Percentiles rank a stretch among this genome's conserved stretches.
phyloP scores from a whole-genome alignment of 2,888 invertebrate genomes.

The Oconnorella tubifera region DNA sequence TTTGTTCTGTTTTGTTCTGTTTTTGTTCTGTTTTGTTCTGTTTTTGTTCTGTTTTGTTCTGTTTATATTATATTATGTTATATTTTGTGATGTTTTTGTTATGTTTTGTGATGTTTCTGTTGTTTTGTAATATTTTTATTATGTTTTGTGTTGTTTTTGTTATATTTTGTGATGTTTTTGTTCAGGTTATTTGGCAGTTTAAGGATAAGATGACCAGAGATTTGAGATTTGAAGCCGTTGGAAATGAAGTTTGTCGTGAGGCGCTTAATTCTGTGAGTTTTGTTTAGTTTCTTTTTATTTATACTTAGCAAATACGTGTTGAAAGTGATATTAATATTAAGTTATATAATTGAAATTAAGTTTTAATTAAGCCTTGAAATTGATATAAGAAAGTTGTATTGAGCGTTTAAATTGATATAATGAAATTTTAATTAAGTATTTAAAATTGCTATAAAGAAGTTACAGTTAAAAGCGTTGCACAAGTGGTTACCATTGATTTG shows the following conservation, averaged over 20 bases:
- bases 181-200: constrained; percentile 67
- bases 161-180: background rate
- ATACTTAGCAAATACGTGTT: background rate
- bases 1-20: background rate
- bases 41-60: background rate
- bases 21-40: constrained; percentile 4
- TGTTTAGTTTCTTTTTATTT: background rate
- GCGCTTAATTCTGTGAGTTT: constrained; percentile 58
- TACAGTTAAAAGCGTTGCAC: too few relatives aligned
- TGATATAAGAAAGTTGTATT: too few relatives aligned
- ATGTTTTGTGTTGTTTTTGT: constrained; percentile 1
- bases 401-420: too few relatives aligned
- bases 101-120: too few relatives aligned
- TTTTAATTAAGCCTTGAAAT: too few relatives aligned
- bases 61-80: background rate
- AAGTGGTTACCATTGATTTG: too few relatives aligned
- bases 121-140: too few relatives aligned
- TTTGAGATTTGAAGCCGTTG: constrained; percentile 63
- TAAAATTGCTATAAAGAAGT: background rate
- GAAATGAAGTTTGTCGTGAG: constrained; percentile 62
- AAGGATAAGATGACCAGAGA: constrained; percentile 65
- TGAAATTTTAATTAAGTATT: too few relatives aligned
- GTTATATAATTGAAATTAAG: background rate
- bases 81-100: too few relatives aligned
- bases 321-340: background rate